phyloP scores from a whole-genome alignment of 1,140 invertebrate genomes.

The Drosophila trapezifrons region DNA sequence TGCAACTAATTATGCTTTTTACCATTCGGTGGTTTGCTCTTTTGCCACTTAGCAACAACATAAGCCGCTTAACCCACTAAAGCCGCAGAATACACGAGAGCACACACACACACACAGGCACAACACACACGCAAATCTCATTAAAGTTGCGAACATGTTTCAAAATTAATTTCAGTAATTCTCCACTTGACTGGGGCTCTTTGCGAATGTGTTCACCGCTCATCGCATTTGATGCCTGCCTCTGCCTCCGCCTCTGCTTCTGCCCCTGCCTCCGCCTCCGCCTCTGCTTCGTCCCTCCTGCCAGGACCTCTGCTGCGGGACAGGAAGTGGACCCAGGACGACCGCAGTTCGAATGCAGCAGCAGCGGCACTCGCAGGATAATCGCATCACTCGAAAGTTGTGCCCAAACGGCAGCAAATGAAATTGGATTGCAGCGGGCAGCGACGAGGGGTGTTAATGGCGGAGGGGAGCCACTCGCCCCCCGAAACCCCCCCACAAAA shows the following conservation, averaged over 20 bases:
- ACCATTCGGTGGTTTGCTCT: conserved; percentile 74
- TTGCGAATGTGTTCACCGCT: conserved; percentile 36
- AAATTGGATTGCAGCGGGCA: conserved; percentile 45
- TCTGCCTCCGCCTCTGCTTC: not conserved
- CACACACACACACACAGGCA: conserved; percentile 8
- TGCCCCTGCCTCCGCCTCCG: not conserved
- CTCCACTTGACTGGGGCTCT: conserved; percentile 61
- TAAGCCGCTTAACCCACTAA: conserved; percentile 78
- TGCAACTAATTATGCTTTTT: conserved; percentile 79
- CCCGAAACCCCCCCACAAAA: not conserved
- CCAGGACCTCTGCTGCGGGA: not conserved
- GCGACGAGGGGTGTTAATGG: not conserved
- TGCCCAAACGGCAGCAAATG: conserved; percentile 35
- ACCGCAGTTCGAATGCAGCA: conserved; percentile 37
- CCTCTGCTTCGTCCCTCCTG: not conserved
- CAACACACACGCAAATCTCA: conserved; percentile 64
- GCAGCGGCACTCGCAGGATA: conserved; percentile 45
- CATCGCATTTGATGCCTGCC: conserved; percentile 27
- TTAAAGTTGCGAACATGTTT: conserved; percentile 79
- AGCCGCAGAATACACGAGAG: conserved; percentile 63
- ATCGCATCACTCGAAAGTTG: conserved; percentile 62
- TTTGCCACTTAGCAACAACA: conserved; percentile 78
- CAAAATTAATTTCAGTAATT: conserved; percentile 80
- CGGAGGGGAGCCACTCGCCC: not conserved
- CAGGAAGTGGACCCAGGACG: conserved; percentile 7